These are phyloP conservation scores for Malacoraja senta DNA, from an alignment of 2,797 vertebrate species.

Conservation along the genomic window DNA sequence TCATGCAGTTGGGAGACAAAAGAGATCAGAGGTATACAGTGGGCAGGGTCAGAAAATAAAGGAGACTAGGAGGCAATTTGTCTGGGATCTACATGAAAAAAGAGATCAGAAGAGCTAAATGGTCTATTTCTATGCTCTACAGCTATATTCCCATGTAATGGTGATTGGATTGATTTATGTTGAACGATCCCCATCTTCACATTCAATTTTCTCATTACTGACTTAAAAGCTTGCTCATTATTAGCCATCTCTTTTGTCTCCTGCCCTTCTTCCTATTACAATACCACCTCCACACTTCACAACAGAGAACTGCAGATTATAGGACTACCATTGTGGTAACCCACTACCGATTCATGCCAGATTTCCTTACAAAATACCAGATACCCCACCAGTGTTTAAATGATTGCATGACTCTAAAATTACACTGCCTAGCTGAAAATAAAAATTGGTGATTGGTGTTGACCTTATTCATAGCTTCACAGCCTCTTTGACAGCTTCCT, in stretches of 20 bases:
- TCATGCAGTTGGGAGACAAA: not conserved
- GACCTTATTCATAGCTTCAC: too few relatives aligned
- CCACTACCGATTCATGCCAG: not conserved
- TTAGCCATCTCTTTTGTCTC: not conserved
- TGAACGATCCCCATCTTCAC: not conserved
- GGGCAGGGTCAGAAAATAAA: not conserved
- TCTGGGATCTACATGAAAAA: not conserved
- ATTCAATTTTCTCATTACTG: not conserved
- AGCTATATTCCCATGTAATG: not conserved
- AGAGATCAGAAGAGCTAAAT: not conserved
- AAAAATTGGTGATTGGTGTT: not conserved
- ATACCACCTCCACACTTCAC: not conserved
- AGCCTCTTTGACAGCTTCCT: not conserved
- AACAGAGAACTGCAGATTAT: not conserved
- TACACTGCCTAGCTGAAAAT: not conserved
- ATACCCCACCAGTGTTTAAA: not conserved
- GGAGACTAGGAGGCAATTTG: not conserved
- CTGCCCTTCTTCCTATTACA: not conserved
- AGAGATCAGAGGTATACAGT: not conserved
- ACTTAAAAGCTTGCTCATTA: not conserved
- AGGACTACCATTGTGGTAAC: not conserved
- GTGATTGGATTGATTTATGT: not conserved
- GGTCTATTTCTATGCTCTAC: not conserved
- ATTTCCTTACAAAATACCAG: not conserved
- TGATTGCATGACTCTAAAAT: not conserved